These are phyloP conservation scores for Metopolophium dirhodum DNA, from an alignment of 1,140 invertebrate species.

Conservation along the genomic window DNA sequence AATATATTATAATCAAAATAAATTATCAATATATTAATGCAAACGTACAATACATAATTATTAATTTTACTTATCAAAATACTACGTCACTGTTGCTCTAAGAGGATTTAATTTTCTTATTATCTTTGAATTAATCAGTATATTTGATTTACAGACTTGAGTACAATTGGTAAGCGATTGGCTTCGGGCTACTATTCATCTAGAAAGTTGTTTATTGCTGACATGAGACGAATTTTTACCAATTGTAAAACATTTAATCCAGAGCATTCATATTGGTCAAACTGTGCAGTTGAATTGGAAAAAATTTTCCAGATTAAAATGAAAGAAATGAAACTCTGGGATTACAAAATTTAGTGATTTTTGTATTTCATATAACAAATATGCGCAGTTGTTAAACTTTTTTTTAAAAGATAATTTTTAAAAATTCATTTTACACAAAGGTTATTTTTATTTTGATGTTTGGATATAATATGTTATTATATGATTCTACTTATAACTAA, in stretches of 20 bases:
- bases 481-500: no score
- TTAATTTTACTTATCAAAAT: not conserved
- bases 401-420: not conserved
- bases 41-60: not conserved
- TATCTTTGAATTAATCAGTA: not conserved
- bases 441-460: not conserved
- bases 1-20: not conserved
- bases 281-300: constrained; percentile 92
- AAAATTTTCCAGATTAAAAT: constrained; percentile 94
- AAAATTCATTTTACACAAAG: not conserved
- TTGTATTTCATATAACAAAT: not conserved
- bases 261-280: constrained; percentile 94
- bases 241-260: constrained; percentile 95
- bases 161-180: constrained; percentile 83
- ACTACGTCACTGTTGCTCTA: not conserved
- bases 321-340: constrained; percentile 85
- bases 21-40: not conserved
- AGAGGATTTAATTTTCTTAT: not conserved
- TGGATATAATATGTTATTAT: not conserved
- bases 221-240: constrained; percentile 94
- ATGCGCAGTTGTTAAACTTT: not conserved
- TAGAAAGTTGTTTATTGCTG: constrained; percentile 87
- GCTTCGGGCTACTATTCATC: constrained; percentile 85
- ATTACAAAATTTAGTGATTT: constrained; percentile 65
- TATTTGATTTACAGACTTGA: constrained; percentile 73